Percentiles rank a stretch among this genome's conserved stretches.
Evolutionary conservation across 2,113 vertebrate species (phyloP).

Genomic region (Dascyllus trimaculatus): DNA sequence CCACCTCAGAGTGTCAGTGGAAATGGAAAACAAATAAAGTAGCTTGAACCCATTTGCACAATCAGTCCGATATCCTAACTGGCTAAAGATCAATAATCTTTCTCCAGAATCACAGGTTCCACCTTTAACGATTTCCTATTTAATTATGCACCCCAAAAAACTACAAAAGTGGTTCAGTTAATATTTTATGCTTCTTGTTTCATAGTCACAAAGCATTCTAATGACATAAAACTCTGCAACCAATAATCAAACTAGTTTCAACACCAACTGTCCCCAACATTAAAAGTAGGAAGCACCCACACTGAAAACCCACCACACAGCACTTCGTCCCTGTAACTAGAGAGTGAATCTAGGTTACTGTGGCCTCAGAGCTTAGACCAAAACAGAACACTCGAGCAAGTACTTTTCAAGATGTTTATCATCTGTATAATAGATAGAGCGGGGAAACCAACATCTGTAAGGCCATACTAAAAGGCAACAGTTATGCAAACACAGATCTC

Average conservation of each 20-base stretch:
- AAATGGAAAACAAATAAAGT: too few relatives aligned
- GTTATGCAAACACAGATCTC: slow-evolving; percentile 47
- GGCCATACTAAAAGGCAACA: slow-evolving; percentile 28
- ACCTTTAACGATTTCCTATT: too few relatives aligned
- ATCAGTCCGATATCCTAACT: too few relatives aligned
- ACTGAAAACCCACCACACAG: background rate
- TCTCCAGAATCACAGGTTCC: too few relatives aligned
- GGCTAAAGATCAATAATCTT: too few relatives aligned
- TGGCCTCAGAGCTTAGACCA: slow-evolving; percentile 25
- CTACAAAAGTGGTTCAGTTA: too few relatives aligned
- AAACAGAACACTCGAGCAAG: slow-evolving; percentile 32
- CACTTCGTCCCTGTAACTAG: background rate
- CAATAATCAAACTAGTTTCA: background rate
- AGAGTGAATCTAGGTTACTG: slow-evolving; percentile 23
- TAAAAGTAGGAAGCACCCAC: background rate
- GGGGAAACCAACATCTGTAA: slow-evolving; percentile 34
- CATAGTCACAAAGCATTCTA: too few relatives aligned
- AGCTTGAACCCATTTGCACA: too few relatives aligned
- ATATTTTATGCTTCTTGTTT: too few relatives aligned
- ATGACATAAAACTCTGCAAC: background rate
- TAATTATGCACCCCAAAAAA: too few relatives aligned
- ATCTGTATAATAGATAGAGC: background rate
- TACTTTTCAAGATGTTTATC: slow-evolving; percentile 42
- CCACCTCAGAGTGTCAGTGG: too few relatives aligned
- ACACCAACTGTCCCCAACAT: background rate